Evolutionary conservation across 2,797 vertebrate species (phyloP).

Genomic region (Harpagifer antarcticus): DNA sequence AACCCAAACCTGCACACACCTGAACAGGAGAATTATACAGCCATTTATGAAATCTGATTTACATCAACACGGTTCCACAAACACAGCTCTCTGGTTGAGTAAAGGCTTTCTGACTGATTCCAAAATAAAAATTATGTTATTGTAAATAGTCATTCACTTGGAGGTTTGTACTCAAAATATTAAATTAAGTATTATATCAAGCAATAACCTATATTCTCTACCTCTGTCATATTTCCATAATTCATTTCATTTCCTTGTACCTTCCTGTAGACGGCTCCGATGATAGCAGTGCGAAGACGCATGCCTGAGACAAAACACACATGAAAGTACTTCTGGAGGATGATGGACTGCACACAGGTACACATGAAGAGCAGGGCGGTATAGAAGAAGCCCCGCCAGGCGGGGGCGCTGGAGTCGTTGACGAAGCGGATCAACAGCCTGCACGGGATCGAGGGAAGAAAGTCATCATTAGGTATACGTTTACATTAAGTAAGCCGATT

Average conservation of each 20-base stretch:
- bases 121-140: too few species aligned
- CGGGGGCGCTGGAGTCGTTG: conserved; percentile 86
- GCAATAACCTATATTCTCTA: too few species aligned
- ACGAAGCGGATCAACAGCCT: conserved; percentile 93
- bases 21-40: neutral
- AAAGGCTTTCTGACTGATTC: too few species aligned
- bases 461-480: neutral
- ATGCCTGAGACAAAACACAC: conserved; percentile 97
- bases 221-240: too few species aligned
- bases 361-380: conserved; percentile 91
- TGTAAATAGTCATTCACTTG: too few species aligned
- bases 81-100: too few species aligned
- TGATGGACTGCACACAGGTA: conserved; percentile 91
- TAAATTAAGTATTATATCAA: too few species aligned
- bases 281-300: conserved; percentile 93
- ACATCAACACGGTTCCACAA: too few species aligned
- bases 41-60: neutral
- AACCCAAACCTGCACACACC: neutral
- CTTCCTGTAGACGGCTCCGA: conserved; percentile 96
- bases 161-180: too few species aligned
- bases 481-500: neutral
- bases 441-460: neutral
- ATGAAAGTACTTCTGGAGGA: conserved; percentile 97
- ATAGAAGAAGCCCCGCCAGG: conserved; percentile 96
- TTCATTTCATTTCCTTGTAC: conserved; percentile 68